Evolutionary conservation across 2,797 vertebrate species (phyloP), one percentile per base, ranked within the genome.

Genomic region (Sebastes hopkinsi): DNA sequence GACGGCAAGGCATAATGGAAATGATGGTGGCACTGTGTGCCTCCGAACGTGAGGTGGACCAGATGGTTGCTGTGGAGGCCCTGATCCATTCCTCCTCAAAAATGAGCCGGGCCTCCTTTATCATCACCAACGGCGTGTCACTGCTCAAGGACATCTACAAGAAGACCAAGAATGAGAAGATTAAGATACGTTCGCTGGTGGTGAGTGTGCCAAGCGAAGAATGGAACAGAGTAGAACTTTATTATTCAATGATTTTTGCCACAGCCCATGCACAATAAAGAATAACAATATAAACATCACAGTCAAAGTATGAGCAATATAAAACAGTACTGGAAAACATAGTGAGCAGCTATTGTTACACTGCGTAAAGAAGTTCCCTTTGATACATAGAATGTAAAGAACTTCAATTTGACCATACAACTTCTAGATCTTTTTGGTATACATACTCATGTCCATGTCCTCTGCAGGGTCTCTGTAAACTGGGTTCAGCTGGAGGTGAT

Each of bases 1-100:
- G 97, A 67, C 93, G 92, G 78, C 97, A 98, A 84, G 99, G 99
- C 0, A 95, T 99, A 75, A 99, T 99, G 98, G 99, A 99, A 91
- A 99, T 99, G 97, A 99, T 99, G 98, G 98, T 99, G n/a, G 97
- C 98, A 0, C 94, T 99, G 74, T 99, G 98, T 3, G 96, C 95
- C 64, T 99, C 99, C 0, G 97, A 99, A 67, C 96, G 97, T 0
- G 98, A 99, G 92, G 96, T 97, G n/a, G 98, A 99, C 89, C 98
- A 99, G 95, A 93, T 99, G 92, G 97, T 99, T 72, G 98, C 99
- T 0, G 97, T 99, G 83, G 99, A 99, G 92, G 98, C 98, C 2
- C 95, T 99, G 83, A 99, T 99, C 86, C 97, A 99, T 0, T 94
- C 98, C 13, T 97, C 97, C 56, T 98, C 97, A 34, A 99, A 99